These are phyloP conservation scores for Lepus townsendii DNA, from an alignment of 2,797 vertebrate genomes.

Conservation along the genomic window DNA sequence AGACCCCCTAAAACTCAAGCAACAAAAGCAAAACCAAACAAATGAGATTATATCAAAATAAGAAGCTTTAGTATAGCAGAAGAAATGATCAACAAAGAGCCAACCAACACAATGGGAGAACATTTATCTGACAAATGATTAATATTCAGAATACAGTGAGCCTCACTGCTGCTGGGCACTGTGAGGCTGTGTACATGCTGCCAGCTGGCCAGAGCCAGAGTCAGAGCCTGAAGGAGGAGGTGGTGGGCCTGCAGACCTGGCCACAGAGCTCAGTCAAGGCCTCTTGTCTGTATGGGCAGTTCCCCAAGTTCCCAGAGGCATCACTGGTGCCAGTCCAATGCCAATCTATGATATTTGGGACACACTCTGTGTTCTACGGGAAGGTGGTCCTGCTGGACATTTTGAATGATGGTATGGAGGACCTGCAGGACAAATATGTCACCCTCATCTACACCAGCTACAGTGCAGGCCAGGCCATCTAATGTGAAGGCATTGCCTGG, in stretches of 20 bases:
- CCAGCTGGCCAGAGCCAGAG: background rate
- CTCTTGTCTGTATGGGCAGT: background rate
- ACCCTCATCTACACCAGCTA: background rate
- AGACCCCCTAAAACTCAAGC: no score
- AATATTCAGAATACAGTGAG: no score
- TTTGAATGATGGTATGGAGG: background rate
- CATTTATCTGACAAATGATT: no score
- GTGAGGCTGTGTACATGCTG: no score
- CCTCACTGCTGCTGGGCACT: background rate
- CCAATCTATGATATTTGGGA: background rate
- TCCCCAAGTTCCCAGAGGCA: background rate
- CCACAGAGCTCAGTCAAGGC: background rate
- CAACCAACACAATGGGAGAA: no score
- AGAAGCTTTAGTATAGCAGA: no score
- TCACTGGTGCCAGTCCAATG: background rate
- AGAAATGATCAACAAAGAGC: no score
- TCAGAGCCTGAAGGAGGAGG: background rate
- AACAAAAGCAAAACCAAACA: no score
- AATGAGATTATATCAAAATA: no score
- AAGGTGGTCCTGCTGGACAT: background rate
- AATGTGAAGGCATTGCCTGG: constrained; percentile 84
- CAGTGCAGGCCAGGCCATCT: constrained; percentile 86
- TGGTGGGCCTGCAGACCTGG: no score
- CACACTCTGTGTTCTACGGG: background rate
- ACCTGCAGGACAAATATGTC: no score